Base-by-base conservation (phyloP, 2,888 invertebrate genomes). In the Thalpophila matura region DNA sequence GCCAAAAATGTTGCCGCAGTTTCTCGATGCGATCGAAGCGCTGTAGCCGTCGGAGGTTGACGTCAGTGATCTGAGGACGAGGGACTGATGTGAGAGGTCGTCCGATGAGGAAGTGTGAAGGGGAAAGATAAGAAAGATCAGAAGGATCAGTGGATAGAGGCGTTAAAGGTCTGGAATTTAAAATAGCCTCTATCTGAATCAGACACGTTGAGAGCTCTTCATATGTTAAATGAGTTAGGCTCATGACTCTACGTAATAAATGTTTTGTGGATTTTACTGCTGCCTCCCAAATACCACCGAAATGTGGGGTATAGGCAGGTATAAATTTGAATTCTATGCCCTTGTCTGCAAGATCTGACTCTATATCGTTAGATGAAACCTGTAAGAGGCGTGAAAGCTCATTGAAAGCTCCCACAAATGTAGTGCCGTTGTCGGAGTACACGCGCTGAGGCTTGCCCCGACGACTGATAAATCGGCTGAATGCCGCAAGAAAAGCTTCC, bases 361-460 rank as follows among this genome's bases (percentile, higher is more conserved):
- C 29, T 22, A 38, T 7, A 20, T 43, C 7, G 5, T 5, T 47
- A 3, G 16, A 38, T 16, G 22, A 31, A 29, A 16, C 22, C n/a
- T 60, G 6, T 7, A 65, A 40, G 12, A 61, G 57, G 18, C 33
- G 29, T 27, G 43, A 20, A 27, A 78, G 51, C 49, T 75, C 75
- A 24, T 72, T 77, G 54, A 31, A 47, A 22, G 68, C 59, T n/a
- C 74, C 75, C 16, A 77, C 61, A 18, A 78, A 78, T 35, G 68
- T 77, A 12, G 58, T 73, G 12, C 66, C 74, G 24, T 74, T 76
- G 46, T 76, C 77, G 6, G 74, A 77, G 6, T 57, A 62, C 14
- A 77, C 69, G 14, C 43, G 56, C 3, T 38, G 43, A 12, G 74
- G 80, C 40, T 71, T 70, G 12, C 74, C 74, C 1, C 76, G 66